Percentiles rank a stretch among this genome's conserved stretches.
Evolutionary conservation across 2,888 invertebrate genomes (phyloP).

Genomic region (Cynaeus angustus): DNA sequence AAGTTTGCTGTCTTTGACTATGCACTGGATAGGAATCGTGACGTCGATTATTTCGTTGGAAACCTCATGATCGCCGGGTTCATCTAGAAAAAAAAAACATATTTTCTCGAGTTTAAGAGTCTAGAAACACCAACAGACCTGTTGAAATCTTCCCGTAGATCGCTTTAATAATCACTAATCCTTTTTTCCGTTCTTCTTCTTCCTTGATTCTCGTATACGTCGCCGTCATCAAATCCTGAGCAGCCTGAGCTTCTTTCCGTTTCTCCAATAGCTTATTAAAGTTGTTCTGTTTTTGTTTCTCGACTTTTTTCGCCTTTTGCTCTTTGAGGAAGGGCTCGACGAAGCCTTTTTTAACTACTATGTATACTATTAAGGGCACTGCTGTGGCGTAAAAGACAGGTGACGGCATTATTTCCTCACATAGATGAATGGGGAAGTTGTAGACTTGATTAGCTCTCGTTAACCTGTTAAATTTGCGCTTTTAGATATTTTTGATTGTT

Average conservation of each 20-base stretch:
- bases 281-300: slow-evolving; percentile 87
- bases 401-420: slow-evolving; percentile 91
- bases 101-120: slow-evolving; percentile 9
- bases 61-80: slow-evolving; percentile 58
- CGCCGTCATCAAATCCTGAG: slow-evolving; percentile 92
- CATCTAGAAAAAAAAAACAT: slow-evolving; percentile 52
- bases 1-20: slow-evolving; percentile 93
- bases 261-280: slow-evolving; percentile 85
- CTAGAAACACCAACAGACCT: slow-evolving; percentile 59
- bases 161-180: slow-evolving; percentile 90
- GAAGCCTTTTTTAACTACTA: slow-evolving; percentile 87
- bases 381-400: slow-evolving; percentile 95
- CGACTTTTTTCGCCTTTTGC: slow-evolving; percentile 85
- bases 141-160: slow-evolving; percentile 82
- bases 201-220: slow-evolving; percentile 88
- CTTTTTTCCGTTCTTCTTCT: slow-evolving; percentile 88
- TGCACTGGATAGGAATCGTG: slow-evolving; percentile 94
- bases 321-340: slow-evolving; percentile 89
- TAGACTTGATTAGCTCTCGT: slow-evolving; percentile 91
- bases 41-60: slow-evolving; percentile 86
- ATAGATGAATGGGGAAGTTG: slow-evolving; percentile 90
- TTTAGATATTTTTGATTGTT: slow-evolving; percentile 25
- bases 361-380: slow-evolving; percentile 88
- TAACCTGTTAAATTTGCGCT: slow-evolving; percentile 78
- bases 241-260: slow-evolving; percentile 88